Evolutionary conservation across 1,140 invertebrate genomes (phyloP).

Genomic region (Chrysomallon squamiferum): DNA sequence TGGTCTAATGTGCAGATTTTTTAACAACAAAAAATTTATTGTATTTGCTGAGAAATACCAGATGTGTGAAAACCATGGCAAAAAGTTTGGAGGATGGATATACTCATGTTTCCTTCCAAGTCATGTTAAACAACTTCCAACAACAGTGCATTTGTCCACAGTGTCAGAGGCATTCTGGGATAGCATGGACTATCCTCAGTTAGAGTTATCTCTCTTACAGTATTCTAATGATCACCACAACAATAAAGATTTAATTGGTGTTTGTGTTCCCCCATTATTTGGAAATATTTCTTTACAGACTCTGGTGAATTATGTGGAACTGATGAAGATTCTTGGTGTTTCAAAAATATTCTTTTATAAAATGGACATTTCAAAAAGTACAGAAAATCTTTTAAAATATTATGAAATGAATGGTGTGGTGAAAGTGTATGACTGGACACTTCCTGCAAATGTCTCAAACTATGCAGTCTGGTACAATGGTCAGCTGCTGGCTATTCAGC

Average conservation of each 20-base stretch:
- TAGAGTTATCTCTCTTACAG: slow-evolving; percentile 9
- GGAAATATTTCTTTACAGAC: slow-evolving; percentile 44
- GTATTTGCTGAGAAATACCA: slow-evolving; percentile 39
- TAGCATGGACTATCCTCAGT: neutral
- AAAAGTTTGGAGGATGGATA: slow-evolving; percentile 52
- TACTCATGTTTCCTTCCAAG: slow-evolving; percentile 45
- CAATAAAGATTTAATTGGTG: slow-evolving; percentile 66
- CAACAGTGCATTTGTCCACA: neutral
- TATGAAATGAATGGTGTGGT: slow-evolving; percentile 26
- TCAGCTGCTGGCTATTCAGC: slow-evolving; percentile 56
- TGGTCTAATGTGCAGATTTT: slow-evolving; percentile 31
- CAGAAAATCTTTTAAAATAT: slow-evolving; percentile 33
- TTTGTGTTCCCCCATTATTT: slow-evolving; percentile 61
- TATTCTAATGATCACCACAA: neutral
- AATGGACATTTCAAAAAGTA: slow-evolving; percentile 35
- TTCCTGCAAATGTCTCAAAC: slow-evolving; percentile 34
- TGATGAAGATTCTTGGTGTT: slow-evolving; percentile 52
- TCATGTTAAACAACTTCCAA: slow-evolving; percentile 7
- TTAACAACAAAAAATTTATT: slow-evolving; percentile 2
- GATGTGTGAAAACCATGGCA: slow-evolving; percentile 60
- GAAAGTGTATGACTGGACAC: slow-evolving; percentile 39
- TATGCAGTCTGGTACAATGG: slow-evolving; percentile 59
- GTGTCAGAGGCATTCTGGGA: slow-evolving; percentile 1
- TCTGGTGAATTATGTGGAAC: slow-evolving; percentile 59
- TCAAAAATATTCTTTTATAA: slow-evolving; percentile 54